Base-by-base conservation (phyloP, 2,113 vertebrate species). In the Calidris pugnax region DNA sequence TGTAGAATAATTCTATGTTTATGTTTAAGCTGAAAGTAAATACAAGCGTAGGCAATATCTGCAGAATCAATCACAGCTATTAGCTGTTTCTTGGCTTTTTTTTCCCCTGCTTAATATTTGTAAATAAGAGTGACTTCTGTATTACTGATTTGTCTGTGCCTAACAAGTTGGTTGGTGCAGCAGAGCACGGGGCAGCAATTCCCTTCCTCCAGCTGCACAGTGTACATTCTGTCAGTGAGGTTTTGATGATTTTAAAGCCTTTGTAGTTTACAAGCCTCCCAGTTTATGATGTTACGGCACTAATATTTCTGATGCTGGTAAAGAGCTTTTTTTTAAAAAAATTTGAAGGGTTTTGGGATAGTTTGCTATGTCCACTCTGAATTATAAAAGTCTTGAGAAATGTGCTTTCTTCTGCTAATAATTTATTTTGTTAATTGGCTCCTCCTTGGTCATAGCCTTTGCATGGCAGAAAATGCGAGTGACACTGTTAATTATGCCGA, bases 351-450 rank as follows among this genome's bases (percentile, higher is more conserved):
- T 4, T 73, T 83, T 26, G 76, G 60, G 35, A 10, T 62, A 57
- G 4, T 69, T 90, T 59, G 6, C 68, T 56, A 2, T 79, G n/a
- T 89, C 55, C 48, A 5, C 37, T 83, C 57, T 81, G 51, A 90
- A 45, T 66, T 68, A 39, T 51, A 0, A 10, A 51, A 71, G 8
- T 84, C 60, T 86, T 93, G 56, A 55, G 83, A 75, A 15, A 43
- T 81, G 32, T 69, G 3, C 26, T 90, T 91, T 67, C 16, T 95
- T 68, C 79, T 95, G 64, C 69, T 92, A 78, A 80, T 85, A 32
- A 55, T 63, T 74, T 63, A 67, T 93, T 87, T 71, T 90, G 56
- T 59, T 96, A 73, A 94, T 90, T 93, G 85, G 88, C 75, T 85
- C 28, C 81, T 93, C 55, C 89, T 77, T 90, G 82, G 51, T 63